Evolutionary conservation across 2,888 invertebrate genomes (phyloP).

Genomic region (Emesis furor): DNA sequence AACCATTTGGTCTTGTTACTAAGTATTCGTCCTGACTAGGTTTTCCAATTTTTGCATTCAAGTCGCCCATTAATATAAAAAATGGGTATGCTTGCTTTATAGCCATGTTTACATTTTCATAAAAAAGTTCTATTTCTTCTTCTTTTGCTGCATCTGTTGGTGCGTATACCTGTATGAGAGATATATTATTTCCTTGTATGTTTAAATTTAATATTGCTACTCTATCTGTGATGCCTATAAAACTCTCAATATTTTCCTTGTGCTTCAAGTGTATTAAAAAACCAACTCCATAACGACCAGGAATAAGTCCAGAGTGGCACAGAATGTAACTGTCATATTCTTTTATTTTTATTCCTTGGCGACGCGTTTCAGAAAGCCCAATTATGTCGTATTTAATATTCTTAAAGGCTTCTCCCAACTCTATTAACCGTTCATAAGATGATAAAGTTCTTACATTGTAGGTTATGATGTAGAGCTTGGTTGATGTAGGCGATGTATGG

Average conservation of each 20-base stretch:
- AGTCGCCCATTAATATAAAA: not conserved
- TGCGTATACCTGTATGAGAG: conserved; percentile 7
- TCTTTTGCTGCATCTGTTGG: not conserved
- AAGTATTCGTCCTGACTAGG: not conserved
- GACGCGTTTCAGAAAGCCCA: conserved; percentile 50
- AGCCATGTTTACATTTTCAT: not conserved
- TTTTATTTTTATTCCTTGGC: conserved; percentile 40
- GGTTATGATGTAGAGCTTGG: not conserved
- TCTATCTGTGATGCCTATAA: not conserved
- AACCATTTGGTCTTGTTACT: not conserved
- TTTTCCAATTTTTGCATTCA: not conserved
- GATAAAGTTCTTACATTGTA: not conserved
- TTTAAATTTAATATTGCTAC: not conserved
- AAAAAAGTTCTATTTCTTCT: not conserved
- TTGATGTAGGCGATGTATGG: not conserved
- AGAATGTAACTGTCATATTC: conserved; percentile 49
- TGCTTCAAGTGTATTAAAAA: too few species aligned
- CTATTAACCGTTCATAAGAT: conserved; percentile 28
- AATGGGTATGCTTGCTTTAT: not conserved
- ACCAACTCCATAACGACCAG: conserved; percentile 7
- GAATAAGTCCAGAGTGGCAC: conserved; percentile 38
- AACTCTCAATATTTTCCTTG: not conserved
- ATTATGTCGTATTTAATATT: not conserved
- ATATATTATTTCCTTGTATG: not conserved
- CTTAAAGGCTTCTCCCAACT: conserved; percentile 53